phyloP scores from a whole-genome alignment of 2,888 invertebrate species.

The Synergus gifuensis region DNA sequence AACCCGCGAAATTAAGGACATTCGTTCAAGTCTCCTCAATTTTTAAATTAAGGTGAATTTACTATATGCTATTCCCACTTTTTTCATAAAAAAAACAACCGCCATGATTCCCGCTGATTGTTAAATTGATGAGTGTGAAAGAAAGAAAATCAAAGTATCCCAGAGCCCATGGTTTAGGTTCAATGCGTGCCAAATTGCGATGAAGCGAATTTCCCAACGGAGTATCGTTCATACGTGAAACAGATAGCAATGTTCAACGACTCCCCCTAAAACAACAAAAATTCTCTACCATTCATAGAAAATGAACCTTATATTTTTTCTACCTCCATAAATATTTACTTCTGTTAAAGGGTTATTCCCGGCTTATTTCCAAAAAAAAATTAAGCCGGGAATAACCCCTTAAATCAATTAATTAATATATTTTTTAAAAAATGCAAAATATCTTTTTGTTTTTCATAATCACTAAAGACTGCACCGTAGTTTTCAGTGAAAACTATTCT shows the following conservation, averaged over 20 bases:
- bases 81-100: not conserved
- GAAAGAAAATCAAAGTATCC: conserved; percentile 17
- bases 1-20: not conserved
- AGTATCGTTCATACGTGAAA: conserved; percentile 56
- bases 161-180: conserved; percentile 42
- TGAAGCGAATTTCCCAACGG: conserved; percentile 62
- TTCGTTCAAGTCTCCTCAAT: not conserved
- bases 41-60: not conserved
- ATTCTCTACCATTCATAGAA: not conserved
- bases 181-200: conserved; percentile 63
- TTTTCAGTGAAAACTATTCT: no score
- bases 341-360: not conserved
- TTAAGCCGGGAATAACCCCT: no score
- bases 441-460: no score
- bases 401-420: not conserved
- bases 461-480: no score
- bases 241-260: conserved; percentile 47
- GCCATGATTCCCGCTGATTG: not conserved
- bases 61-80: no score
- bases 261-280: conserved; percentile 5
- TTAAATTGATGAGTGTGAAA: not conserved
- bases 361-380: no score
- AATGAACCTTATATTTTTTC: not conserved
- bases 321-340: not conserved
- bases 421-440: no score